Base-by-base conservation (phyloP, 2,113 vertebrate species). In the Peromyscus californicus region DNA sequence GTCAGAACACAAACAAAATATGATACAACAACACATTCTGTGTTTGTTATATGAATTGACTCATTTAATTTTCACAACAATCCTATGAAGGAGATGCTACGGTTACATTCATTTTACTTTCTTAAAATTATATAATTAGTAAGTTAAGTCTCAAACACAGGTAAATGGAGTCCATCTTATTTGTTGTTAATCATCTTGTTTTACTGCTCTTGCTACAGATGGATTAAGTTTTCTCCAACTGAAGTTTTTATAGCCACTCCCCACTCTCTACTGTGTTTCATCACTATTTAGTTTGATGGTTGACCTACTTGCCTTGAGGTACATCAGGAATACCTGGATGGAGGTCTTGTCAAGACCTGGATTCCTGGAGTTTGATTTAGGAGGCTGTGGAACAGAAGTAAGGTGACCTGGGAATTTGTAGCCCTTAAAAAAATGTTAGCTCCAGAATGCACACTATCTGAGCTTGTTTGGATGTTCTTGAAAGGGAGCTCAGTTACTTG, bases 291-390 rank as follows among this genome's bases (percentile, higher is more conserved):
- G 36, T 94, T 96, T 48, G 33, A 24, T 78, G 13, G n/a, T 88
- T 88, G 21, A 88, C 69, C 12, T 89, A 75, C 10, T 93, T 86
- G 79, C 54, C 54, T 94, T 12, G 57, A 10, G 82, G 70, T 78
- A 5, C 29, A 93, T 80, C 57, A 95, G 69, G 94, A 91, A 85
- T 42, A 85, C 26, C 10, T 91, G n/a, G 79, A 90, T 93, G 51
- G 85, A 90, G 72, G 26, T 0, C 33, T 80, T 79, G 19, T 86
- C 21, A 69, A 95, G 80, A 63, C 83, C 45, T 69, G 13, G 15
- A 88, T 92, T 87, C 16, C 61, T 88, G 42, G 69, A 16, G 89
- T 94, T 12, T 96, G 82, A 42, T 79, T 78, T 79, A 88, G 48
- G 75, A 63, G 12, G 7, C 45, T 42, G 51, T 59, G 3, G 16